Conservation (phyloP, 2,797 vertebrate genomes). For the Hippopotamyrus pictus region DNA sequence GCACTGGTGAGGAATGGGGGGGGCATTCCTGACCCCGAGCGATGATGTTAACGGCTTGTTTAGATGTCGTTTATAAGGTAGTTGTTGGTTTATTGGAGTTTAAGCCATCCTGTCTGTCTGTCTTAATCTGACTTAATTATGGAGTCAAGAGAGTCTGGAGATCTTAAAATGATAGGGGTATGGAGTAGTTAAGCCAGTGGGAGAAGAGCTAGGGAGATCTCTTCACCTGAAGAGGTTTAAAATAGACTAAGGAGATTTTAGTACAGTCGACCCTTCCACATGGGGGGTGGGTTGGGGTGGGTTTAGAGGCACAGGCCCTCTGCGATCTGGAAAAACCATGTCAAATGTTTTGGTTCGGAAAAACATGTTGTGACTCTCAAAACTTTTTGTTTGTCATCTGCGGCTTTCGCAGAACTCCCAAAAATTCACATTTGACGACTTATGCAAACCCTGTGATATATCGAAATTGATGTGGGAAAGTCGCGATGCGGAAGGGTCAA, state of each 20-base stretch:
- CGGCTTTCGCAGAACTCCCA: neutral
- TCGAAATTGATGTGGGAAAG: neutral
- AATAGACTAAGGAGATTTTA: neutral
- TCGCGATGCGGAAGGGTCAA: neutral
- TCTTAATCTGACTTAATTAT: neutral
- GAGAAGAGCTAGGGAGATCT: neutral
- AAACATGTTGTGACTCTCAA: neutral
- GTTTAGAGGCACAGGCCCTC: neutral
- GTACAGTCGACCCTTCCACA: neutral
- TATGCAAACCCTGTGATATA: neutral
- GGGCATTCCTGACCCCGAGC: neutral
- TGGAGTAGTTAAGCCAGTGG: neutral
- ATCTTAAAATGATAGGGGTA: neutral
- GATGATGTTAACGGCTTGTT: neutral
- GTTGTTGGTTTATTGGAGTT: neutral
- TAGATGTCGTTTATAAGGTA: neutral
- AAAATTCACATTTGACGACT: neutral
- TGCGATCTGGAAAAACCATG: too few relatives aligned
- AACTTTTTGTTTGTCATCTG: neutral
- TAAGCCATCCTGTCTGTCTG: neutral
- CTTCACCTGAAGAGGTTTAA: neutral
- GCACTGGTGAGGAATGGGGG: slow-evolving; percentile 68
- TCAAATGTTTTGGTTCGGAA: neutral
- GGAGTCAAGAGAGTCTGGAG: neutral
- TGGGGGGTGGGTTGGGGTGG: neutral